These are phyloP conservation scores for Eremobia ochroleuca DNA, from an alignment of 2,888 invertebrate species.

Conservation along the genomic window DNA sequence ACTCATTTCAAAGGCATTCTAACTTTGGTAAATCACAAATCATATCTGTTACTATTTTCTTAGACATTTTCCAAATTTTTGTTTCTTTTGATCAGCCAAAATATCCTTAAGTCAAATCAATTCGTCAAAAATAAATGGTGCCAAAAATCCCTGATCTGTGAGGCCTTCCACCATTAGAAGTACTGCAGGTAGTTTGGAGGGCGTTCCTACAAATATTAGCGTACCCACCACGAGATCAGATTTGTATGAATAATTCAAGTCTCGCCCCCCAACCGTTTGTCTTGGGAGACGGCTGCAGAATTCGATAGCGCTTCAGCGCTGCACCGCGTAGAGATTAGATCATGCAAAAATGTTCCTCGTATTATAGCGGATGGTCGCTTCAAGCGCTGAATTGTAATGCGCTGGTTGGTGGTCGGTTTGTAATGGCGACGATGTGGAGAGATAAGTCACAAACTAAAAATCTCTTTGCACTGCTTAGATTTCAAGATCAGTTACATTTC, in stretches of 20 bases:
- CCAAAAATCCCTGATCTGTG: background rate
- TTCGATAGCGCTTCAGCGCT: constrained; percentile 64
- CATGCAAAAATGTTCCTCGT: constrained; percentile 62
- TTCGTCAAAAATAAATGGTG: background rate
- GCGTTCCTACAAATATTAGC: constrained; percentile 56
- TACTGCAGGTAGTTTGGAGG: constrained; percentile 30
- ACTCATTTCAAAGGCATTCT: background rate
- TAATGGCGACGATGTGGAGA: constrained; percentile 15
- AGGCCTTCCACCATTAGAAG: background rate
- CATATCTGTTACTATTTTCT: background rate
- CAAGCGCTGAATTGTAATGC: constrained; percentile 52
- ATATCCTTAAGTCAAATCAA: background rate
- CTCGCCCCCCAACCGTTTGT: constrained; percentile 54
- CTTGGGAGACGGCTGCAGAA: constrained; percentile 58
- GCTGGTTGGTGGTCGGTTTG: background rate
- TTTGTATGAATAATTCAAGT: constrained; percentile 61
- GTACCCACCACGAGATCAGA: constrained; percentile 58
- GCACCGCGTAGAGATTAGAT: constrained; percentile 59
- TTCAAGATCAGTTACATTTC: background rate
- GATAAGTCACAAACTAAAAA: constrained; percentile 25
- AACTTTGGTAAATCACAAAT: background rate
- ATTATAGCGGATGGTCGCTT: constrained; percentile 53
- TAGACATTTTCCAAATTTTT: background rate
- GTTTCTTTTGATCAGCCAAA: background rate
- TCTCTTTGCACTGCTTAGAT: background rate